phyloP scores from a whole-genome alignment of 1,140 invertebrate genomes.

The Zaprionus inermis region DNA sequence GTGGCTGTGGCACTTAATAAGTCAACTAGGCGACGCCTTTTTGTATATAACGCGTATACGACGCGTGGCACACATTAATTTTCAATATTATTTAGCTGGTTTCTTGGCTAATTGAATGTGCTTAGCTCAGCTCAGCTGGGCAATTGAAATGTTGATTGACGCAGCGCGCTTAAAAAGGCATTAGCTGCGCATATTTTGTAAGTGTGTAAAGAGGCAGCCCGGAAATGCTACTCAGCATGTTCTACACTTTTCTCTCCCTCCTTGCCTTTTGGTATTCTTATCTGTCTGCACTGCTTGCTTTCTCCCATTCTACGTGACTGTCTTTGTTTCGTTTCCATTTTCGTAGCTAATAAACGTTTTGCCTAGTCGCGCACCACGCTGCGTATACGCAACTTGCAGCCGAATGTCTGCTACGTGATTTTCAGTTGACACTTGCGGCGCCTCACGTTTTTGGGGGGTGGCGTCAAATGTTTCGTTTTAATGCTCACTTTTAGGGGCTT shows the following conservation, averaged over 20 bases:
- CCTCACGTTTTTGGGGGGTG: constrained; percentile 48
- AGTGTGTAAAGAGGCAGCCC: neutral
- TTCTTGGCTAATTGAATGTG: constrained; percentile 63
- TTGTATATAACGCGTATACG: constrained; percentile 29
- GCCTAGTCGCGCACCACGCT: constrained; percentile 44
- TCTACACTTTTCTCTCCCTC: too few relatives aligned
- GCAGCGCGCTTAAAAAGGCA: constrained; percentile 57
- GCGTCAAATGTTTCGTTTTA: constrained; percentile 53
- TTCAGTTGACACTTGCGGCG: constrained; percentile 49
- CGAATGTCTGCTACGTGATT: constrained; percentile 79
- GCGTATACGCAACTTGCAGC: constrained; percentile 76
- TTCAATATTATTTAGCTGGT: constrained; percentile 17
- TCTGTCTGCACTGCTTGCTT: neutral
- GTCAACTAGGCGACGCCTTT: constrained; percentile 49
- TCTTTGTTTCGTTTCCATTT: neutral
- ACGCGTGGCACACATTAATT: constrained; percentile 33
- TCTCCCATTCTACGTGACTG: neutral
- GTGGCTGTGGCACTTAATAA: constrained; percentile 65
- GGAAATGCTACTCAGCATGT: neutral
- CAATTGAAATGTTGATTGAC: constrained; percentile 29
- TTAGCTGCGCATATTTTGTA: constrained; percentile 36
- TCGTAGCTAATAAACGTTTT: constrained; percentile 64
- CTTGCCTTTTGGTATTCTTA: neutral
- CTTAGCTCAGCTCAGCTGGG: constrained; percentile 50
- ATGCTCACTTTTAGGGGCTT: constrained; percentile 22